Conservation (phyloP, 2,888 invertebrate species). For the Caenorhabditis sp. region DNA sequence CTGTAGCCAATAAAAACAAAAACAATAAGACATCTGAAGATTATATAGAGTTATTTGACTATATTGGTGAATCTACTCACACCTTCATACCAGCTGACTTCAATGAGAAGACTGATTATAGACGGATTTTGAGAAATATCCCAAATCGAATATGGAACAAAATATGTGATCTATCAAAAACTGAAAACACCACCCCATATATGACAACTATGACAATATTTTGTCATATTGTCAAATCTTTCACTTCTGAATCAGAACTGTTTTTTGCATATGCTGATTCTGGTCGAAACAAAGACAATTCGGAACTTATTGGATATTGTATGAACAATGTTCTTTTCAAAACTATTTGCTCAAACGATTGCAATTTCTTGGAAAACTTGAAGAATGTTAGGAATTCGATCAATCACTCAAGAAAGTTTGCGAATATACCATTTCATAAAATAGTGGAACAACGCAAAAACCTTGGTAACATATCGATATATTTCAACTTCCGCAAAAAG, state of each 20-base stretch:
- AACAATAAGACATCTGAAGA: not conserved
- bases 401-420: slow-evolving; percentile 19
- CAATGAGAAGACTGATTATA: slow-evolving; percentile 2
- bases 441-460: slow-evolving; percentile 28
- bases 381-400: slow-evolving; percentile 25
- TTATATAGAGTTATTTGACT: not conserved
- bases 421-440: slow-evolving; percentile 38
- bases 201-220: slow-evolving; percentile 12
- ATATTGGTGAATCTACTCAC: slow-evolving; percentile 1
- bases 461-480: slow-evolving; percentile 24
- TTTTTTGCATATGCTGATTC: slow-evolving; percentile 57
- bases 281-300: slow-evolving; percentile 50
- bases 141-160: slow-evolving; percentile 11
- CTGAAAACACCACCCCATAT: slow-evolving; percentile 7
- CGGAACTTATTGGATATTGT: slow-evolving; percentile 62
- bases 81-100: slow-evolving; percentile 21
- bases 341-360: not conserved
- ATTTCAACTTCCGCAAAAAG: slow-evolving; percentile 55
- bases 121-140: slow-evolving; percentile 9
- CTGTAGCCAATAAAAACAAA: not conserved
- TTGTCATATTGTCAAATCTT: slow-evolving; percentile 13
- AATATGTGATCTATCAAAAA: not conserved
- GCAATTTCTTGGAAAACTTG: slow-evolving; percentile 5
- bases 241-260: slow-evolving; percentile 3
- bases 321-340: slow-evolving; percentile 57